A percentile compares a stretch with the other conserved stretches of the same genome.
Evolutionary conservation across 1,140 invertebrate species (phyloP).

Genomic region (Maconellicoccus hirsutus): DNA sequence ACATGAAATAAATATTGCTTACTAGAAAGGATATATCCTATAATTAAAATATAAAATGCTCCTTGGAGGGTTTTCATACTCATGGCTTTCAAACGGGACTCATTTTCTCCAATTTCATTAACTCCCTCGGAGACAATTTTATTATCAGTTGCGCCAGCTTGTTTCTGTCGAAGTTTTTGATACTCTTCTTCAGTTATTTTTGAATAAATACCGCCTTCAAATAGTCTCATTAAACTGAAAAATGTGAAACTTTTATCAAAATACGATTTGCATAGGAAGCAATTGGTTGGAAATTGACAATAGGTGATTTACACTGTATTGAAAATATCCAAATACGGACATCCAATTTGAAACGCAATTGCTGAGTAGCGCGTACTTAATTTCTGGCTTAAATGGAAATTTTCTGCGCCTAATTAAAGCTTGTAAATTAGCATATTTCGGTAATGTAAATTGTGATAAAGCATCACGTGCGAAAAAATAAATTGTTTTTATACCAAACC

Average conservation of each 20-base stretch:
- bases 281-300: not conserved
- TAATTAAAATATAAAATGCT: not conserved
- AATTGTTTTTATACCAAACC: slow-evolving; percentile 41
- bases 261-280: not conserved
- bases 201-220: slow-evolving; percentile 43
- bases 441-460: not conserved
- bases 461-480: not conserved
- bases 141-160: not conserved
- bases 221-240: slow-evolving; percentile 48
- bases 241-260: not conserved
- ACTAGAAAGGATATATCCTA: not conserved
- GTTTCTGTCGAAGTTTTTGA: not conserved
- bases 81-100: slow-evolving; percentile 40
- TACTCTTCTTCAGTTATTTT: slow-evolving; percentile 55
- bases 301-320: slow-evolving; percentile 47
- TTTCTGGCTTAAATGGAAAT: slow-evolving; percentile 59
- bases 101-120: not conserved
- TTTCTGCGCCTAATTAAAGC: slow-evolving; percentile 41
- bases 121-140: not conserved
- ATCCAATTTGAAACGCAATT: slow-evolving; percentile 56
- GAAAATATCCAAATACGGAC: slow-evolving; percentile 53
- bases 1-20: not conserved
- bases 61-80: not conserved
- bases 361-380: slow-evolving; percentile 57
- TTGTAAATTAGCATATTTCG: not conserved